phyloP scores from a whole-genome alignment of 2,113 vertebrate genomes.

The Artemisiospiza belli region DNA sequence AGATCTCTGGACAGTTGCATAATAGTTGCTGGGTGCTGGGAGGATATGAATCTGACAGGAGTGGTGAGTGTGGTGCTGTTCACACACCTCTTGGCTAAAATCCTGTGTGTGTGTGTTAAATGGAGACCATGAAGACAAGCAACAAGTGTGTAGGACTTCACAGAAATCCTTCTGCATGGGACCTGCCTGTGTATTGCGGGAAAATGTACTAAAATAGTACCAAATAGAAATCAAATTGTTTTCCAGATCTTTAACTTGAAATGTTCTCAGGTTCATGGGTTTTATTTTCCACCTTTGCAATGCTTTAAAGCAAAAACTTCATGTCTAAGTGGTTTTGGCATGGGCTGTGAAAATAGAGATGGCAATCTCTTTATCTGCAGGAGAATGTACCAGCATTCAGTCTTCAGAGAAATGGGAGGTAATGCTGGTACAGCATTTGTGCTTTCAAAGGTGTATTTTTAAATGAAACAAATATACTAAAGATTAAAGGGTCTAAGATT shows the following conservation, averaged over 20 bases:
- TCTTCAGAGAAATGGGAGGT: not conserved
- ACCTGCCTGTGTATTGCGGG: not conserved
- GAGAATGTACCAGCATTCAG: not conserved
- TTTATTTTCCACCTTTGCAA: not conserved
- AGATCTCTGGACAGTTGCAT: not conserved
- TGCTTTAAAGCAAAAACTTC: not conserved
- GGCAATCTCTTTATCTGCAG: not conserved
- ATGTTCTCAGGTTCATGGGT: not conserved
- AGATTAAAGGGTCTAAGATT: not conserved
- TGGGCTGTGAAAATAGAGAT: not conserved
- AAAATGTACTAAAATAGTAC: not conserved
- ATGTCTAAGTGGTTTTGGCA: not conserved
- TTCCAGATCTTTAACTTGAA: not conserved
- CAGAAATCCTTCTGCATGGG: not conserved
- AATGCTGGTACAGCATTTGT: not conserved
- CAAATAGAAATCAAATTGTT: not conserved
- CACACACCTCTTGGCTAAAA: not conserved
- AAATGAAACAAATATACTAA: not conserved
- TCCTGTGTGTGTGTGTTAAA: not conserved
- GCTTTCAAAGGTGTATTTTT: not conserved
- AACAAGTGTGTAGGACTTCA: not conserved
- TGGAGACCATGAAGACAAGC: not conserved
- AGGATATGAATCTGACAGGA: not conserved
- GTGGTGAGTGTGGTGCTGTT: not conserved
- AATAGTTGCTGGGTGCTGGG: not conserved